Conservation (phyloP, 1,140 invertebrate species). For the Drosophila simulans region DNA sequence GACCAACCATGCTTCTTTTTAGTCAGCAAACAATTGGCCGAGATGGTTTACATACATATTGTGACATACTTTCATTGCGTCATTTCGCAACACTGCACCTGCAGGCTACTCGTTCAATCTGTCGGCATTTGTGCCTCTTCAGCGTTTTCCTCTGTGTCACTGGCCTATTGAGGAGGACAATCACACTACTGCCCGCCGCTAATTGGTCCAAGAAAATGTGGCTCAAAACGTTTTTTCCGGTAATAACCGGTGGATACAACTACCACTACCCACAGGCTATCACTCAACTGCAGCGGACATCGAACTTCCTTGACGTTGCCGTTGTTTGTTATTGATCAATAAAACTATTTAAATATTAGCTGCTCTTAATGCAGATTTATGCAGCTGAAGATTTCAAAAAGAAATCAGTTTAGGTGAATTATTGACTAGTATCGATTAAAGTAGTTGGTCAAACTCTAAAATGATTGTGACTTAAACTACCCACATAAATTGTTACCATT, state of each 20-base stretch:
- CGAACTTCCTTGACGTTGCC: conserved; percentile 51
- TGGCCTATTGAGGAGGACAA: conserved; percentile 75
- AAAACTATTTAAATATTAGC: not conserved
- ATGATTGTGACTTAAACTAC: no score
- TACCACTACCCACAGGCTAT: not conserved
- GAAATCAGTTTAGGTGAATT: no score
- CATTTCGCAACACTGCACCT: conserved; percentile 61
- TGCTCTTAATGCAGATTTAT: not conserved
- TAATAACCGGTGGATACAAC: conserved; percentile 36
- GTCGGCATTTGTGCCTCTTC: conserved; percentile 15
- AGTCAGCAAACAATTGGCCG: conserved; percentile 42
- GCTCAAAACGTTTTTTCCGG: conserved; percentile 37
- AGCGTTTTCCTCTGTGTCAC: conserved; percentile 49
- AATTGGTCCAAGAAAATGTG: conserved; percentile 60
- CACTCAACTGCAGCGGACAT: conserved; percentile 23
- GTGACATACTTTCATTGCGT: conserved; percentile 77
- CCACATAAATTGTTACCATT: no score
- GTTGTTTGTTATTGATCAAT: conserved; percentile 7
- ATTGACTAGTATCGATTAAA: no score
- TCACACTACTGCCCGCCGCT: conserved; percentile 55
- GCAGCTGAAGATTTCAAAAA: not conserved
- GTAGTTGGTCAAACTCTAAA: no score
- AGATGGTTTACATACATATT: conserved; percentile 49
- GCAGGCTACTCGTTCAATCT: conserved; percentile 29
- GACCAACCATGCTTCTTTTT: conserved; percentile 25